Percentiles rank a stretch among this genome's conserved stretches.
phyloP scores from a whole-genome alignment of 2,888 invertebrate genomes.

The Prosopocoilus inquinatus region DNA sequence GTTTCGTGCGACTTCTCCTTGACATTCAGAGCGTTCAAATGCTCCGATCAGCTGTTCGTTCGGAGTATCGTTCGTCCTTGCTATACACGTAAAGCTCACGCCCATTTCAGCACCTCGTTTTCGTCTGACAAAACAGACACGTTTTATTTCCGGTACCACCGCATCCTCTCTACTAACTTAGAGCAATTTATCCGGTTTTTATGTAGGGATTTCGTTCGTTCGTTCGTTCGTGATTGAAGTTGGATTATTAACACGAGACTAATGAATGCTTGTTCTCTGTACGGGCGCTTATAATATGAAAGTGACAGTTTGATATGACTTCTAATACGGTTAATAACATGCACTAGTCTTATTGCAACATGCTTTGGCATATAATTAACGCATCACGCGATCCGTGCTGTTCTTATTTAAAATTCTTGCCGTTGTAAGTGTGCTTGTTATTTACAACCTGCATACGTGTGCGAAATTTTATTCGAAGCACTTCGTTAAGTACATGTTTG shows the following conservation, averaged over 20 bases:
- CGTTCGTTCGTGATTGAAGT: conserved; percentile 3
- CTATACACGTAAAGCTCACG: conserved; percentile 11
- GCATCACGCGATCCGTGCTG: conserved; percentile 30
- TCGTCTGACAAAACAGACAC: conserved; percentile 6
- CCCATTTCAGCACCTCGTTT: conserved; percentile 20
- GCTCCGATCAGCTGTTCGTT: conserved; percentile 30
- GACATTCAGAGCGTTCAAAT: conserved; percentile 30
- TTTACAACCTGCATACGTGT: background rate
- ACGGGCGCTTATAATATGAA: conserved; percentile 18
- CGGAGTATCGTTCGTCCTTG: conserved; percentile 30
- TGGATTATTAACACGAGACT: background rate
- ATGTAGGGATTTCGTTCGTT: background rate
- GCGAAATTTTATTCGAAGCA: background rate
- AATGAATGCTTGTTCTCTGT: conserved; percentile 17
- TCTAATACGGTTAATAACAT: conserved; percentile 27
- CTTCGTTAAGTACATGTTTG: background rate
- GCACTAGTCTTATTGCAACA: conserved; percentile 28
- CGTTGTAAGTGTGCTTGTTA: conserved; percentile 10
- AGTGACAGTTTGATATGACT: conserved; percentile 22
- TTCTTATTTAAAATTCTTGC: conserved; percentile 3
- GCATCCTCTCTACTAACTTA: background rate
- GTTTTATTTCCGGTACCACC: background rate
- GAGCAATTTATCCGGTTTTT: no score
- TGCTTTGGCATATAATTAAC: conserved; percentile 29
- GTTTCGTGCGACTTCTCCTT: conserved; percentile 22